Evolutionary conservation across 1,140 invertebrate genomes (phyloP), one percentile per base, ranked within the genome.

Genomic region (Drosophila bipectinata): DNA sequence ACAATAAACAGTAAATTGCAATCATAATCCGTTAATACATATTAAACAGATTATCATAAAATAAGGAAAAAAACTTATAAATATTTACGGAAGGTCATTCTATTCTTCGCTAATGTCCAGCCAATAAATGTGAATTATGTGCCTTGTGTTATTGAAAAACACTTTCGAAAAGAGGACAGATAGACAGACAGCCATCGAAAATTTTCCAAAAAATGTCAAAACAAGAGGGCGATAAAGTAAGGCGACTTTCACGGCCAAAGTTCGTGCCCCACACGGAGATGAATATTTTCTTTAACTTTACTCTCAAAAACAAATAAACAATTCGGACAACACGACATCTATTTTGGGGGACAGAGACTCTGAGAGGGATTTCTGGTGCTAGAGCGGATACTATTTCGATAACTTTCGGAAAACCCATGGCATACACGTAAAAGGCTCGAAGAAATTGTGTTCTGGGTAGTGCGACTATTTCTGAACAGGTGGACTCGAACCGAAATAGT

Each of bases 311-410:
- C 64, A 54, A 68, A 68, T 32, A 69, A 69, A 69, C 66, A 68
- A 44, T 60, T 37, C 30, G 30, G 24, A n/a, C 21, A 18, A 26
- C 34, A 7, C 26, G 45, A 39, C n/a, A 69, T 67, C 59, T 67
- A 67, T 67, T 64, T 67, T 21, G 63, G 39, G 56, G 37, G 55
- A 9, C 39, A 47, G 28, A 55, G 8, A 59, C 45, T 59, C 2
- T 41, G 52, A 45, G 48, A 30, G 51, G 53, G 37, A 51, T 48
- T 56, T 60, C 57, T 61, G 37, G 32, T 41, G 75, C 82, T 87
- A 87, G 82, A 81, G 82, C 74, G 74, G 82, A 87, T 87, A 87
- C 82, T 47, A 30, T 87, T 87, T 87, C 82, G 83, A 87, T 79
- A 87, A 79, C 75, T 60, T 41, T 45, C 45, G 18, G 28, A 30